Conservation (phyloP, 2,797 vertebrate genomes). For the Lithobates pipiens region DNA sequence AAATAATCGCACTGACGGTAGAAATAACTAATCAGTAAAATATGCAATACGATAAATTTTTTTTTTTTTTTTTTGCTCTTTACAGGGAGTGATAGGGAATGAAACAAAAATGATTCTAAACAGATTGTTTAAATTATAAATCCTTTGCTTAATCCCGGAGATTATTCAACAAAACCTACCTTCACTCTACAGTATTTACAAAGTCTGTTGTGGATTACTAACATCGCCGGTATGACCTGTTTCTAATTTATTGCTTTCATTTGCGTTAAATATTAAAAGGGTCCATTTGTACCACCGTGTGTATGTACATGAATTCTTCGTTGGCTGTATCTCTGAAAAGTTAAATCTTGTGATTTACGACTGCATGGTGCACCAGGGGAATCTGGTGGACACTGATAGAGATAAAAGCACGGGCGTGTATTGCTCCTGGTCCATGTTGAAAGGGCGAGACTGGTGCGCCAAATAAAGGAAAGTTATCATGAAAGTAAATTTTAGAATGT, state of each 20-base stretch:
- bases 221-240: slow-evolving; percentile 80
- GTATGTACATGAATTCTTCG: slow-evolving; percentile 81
- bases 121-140: slow-evolving; percentile 77
- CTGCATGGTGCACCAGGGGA: slow-evolving; percentile 76
- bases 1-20: slow-evolving; percentile 51
- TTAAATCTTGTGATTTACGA: slow-evolving; percentile 82
- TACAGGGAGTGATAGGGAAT: slow-evolving; percentile 64
- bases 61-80: slow-evolving; percentile 54
- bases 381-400: slow-evolving; percentile 76
- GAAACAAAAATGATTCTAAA: slow-evolving; percentile 71
- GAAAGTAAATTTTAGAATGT: not conserved
- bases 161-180: slow-evolving; percentile 80
- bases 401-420: slow-evolving; percentile 72
- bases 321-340: slow-evolving; percentile 79
- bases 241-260: slow-evolving; percentile 85
- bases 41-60: slow-evolving; percentile 38
- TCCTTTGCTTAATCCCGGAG: slow-evolving; percentile 75
- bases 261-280: slow-evolving; percentile 83
- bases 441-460: slow-evolving; percentile 30
- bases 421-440: slow-evolving; percentile 63
- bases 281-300: slow-evolving; percentile 80
- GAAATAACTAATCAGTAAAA: slow-evolving; percentile 67
- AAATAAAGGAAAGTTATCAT: not conserved
- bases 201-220: slow-evolving; percentile 83
- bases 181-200: slow-evolving; percentile 80